Base-by-base conservation (phyloP, 2,113 vertebrate genomes). In the Trichechus manatus region DNA sequence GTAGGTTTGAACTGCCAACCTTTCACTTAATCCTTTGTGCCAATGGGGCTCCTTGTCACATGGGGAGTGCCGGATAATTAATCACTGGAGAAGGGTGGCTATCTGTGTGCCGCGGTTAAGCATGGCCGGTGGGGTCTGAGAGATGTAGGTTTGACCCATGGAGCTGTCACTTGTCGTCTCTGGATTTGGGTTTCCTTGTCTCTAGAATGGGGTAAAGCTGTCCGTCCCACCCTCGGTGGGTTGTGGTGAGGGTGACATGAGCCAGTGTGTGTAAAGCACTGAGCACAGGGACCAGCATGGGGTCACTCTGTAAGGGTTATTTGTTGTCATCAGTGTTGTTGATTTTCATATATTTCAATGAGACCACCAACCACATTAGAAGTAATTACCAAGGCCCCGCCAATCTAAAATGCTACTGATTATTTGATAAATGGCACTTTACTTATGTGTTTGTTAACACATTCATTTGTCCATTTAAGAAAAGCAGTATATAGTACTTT, bases 201-300 rank as follows among this genome's bases (percentile, higher is more conserved):
- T 86, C 39, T 86, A 63, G 22, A 33, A 33, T 25, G 15, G 29
- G 74, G 13, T 75, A 10, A 87, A 50, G 39, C 39, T 20, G 39
- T 3, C 11, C 44, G 36, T 33, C 19, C 47, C 5, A 8, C 53
- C 39, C 75, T n/a, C 0, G 0, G 9, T 20, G 20, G n/a, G 25
- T 6, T 19, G 1, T 20, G 25, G 23, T 14, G 10, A 33, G 89
- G 39, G 61, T 23, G 11, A 53, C 9, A 1, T 0, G 31, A 53
- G n/a, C 27, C 36, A 0, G 0, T 53, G n/a, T 47, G 10, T 70
- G 0, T 17, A 2, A 72, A 64, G 63, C 42, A 11, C 31, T 53
- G 4, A 20, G 72, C 2, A 6, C 39, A 1, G 53, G 36, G 22
- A 4, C 42, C 22, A 29, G 36, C 0, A 0, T 19, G 1, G 0